A percentile compares a stretch with the other conserved stretches of the same genome.
Evolutionary conservation across 2,888 invertebrate species (phyloP).

Genomic region (Drosophila percnosoma): DNA sequence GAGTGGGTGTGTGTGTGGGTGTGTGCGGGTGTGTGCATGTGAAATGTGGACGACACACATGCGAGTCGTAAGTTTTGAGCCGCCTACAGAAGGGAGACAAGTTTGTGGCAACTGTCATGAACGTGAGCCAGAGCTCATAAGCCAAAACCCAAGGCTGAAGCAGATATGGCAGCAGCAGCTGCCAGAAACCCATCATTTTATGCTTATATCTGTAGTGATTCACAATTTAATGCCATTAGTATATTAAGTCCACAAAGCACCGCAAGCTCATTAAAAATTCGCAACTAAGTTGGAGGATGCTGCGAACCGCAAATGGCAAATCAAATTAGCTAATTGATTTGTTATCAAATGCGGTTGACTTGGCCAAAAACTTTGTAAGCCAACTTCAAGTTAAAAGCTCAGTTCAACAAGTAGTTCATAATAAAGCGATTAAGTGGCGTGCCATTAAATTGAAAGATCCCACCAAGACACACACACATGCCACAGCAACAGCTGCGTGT

Average conservation of each 20-base stretch:
- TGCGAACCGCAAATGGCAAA: slow-evolving; percentile 40
- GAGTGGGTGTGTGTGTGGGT: background rate
- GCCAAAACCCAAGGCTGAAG: slow-evolving; percentile 29
- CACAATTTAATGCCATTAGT: slow-evolving; percentile 22
- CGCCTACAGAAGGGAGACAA: slow-evolving; percentile 39
- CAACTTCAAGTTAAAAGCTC: slow-evolving; percentile 64
- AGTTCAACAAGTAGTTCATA: slow-evolving; percentile 79
- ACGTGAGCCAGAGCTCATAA: slow-evolving; percentile 39
- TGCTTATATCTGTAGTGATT: slow-evolving; percentile 13
- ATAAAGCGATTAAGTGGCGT: slow-evolving; percentile 69
- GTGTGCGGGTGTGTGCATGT: background rate
- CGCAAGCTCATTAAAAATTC: slow-evolving; percentile 46
- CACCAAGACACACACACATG: slow-evolving; percentile 16
- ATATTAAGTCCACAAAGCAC: slow-evolving; percentile 21
- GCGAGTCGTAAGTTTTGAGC: slow-evolving; percentile 46
- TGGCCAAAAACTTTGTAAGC: slow-evolving; percentile 36
- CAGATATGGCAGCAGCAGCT: background rate
- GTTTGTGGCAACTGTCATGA: slow-evolving; percentile 44
- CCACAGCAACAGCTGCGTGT: slow-evolving; percentile 43
- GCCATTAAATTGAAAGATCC: slow-evolving; percentile 54
- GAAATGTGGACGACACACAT: slow-evolving; percentile 35
- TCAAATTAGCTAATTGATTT: slow-evolving; percentile 67
- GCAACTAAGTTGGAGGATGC: background rate
- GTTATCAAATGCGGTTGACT: slow-evolving; percentile 57
- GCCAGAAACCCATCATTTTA: slow-evolving; percentile 3